Base-by-base conservation (phyloP, 2,888 invertebrate genomes). In the Pyralis farinalis region DNA sequence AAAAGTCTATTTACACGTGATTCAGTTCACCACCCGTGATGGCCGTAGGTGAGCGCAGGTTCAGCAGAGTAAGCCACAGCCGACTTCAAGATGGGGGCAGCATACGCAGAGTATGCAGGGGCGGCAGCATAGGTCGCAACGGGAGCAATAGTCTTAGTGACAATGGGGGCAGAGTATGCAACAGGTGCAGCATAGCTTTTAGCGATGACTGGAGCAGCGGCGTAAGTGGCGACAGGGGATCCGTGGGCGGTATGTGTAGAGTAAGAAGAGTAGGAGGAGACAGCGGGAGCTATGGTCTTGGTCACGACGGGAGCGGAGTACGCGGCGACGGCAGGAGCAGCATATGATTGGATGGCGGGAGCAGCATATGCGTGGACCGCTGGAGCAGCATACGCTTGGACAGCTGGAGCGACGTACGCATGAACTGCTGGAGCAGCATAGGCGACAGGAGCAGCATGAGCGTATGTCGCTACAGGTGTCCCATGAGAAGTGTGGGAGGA, bases 11-110 rank as follows among this genome's bases (percentile, higher is more conserved):
- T 43, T 53, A 46, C 50, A 51, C 40, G 53, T 43, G 49, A 70
- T 72, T 67, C 71, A 71, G 74, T 75, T 91, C 90, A 93, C 91
- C 91, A 93, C 55, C 86, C 92, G 51, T 91, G 89, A 47, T 91
- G 93, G 60, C 90, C 88, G 87, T 93, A 93, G 49, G 90, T 79
- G 61, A 91, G 85, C 51, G 90, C 90, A 51, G 91, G 90, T 34
- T 91, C 91, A 46, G 93, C 91, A 33, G 89, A 88, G 81, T 91
- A 91, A 41, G 86, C 68, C 31, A 92, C 71, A n/a, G 47, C 44
- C 5, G 53, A 42, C 40, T 40, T 55, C 10, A 49, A 31, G 40
- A 45, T 25, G 33, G 47, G 43, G 25, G 47, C 44, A 42, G 76
- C 70, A 61, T 76, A 75, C 21, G 63, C 64, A 53, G 72, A 55